These are phyloP conservation scores for Palaemon carinicauda DNA, from an alignment of 1,140 invertebrate genomes.

Conservation along the genomic window DNA sequence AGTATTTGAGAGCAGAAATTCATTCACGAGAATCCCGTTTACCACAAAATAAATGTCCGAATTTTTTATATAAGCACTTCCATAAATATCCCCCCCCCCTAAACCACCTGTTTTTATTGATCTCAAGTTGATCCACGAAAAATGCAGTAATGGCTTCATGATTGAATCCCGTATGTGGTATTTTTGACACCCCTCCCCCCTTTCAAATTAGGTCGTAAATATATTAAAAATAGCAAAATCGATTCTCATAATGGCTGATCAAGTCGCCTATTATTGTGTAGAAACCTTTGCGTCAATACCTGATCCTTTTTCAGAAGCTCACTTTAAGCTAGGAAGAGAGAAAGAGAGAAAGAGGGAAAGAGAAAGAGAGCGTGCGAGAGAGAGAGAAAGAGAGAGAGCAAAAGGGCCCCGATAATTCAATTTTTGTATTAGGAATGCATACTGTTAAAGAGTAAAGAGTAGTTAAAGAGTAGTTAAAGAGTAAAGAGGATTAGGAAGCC, in stretches of 20 bases:
- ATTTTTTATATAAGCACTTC: too few relatives aligned
- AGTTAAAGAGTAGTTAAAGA: not conserved
- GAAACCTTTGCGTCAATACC: constrained; percentile 53
- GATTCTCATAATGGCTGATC: constrained; percentile 32
- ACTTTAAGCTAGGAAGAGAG: constrained; percentile 42
- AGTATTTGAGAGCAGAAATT: not conserved
- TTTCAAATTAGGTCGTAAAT: not conserved
- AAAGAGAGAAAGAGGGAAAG: not conserved
- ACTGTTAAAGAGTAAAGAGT: not conserved
- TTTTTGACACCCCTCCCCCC: not conserved
- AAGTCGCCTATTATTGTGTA: constrained; percentile 39
- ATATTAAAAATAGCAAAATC: not conserved
- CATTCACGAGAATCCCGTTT: not conserved
- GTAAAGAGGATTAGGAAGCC: not conserved
- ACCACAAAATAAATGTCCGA: not conserved
- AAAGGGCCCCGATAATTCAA: not conserved
- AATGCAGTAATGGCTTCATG: not conserved
- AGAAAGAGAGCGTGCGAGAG: constrained; percentile 28
- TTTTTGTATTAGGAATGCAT: not conserved
- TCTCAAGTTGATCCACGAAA: too few relatives aligned
- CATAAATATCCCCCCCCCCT: too few relatives aligned
- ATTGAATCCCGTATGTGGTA: not conserved
- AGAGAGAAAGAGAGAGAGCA: not conserved
- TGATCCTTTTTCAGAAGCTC: constrained; percentile 49
- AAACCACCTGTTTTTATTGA: too few relatives aligned